Percentiles rank a stretch among this genome's conserved stretches.
Conservation (phyloP, 2,113 vertebrate species). For the Megaleporinus macrocephalus region DNA sequence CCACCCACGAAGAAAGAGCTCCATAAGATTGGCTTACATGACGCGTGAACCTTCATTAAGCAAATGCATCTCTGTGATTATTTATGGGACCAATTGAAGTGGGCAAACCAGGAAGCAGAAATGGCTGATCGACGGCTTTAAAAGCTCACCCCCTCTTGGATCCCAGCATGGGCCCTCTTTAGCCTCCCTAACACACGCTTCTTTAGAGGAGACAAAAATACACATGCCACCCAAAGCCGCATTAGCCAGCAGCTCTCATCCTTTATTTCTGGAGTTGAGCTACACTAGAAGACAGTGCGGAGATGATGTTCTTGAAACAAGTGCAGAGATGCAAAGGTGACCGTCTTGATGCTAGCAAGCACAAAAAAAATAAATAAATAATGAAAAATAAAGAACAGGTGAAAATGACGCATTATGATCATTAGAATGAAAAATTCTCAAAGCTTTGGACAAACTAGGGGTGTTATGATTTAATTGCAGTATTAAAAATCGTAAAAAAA, state of each 20-base stretch:
- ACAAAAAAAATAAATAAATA: not conserved
- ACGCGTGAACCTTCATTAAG: conserved; percentile 10
- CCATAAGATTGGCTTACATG: conserved; percentile 1
- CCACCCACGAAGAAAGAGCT: conserved; percentile 15
- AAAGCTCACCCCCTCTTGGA: not conserved
- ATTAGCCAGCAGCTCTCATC: not conserved
- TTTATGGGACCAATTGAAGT: conserved; percentile 2
- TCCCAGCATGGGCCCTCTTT: conserved; percentile 11
- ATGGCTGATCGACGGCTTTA: not conserved
- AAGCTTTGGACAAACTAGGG: too few species aligned
- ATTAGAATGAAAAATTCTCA: too few species aligned
- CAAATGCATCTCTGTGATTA: conserved; percentile 1
- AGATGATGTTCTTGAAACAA: not conserved
- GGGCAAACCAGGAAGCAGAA: conserved; percentile 6
- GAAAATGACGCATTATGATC: not conserved
- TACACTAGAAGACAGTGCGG: not conserved
- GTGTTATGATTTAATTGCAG: too few species aligned
- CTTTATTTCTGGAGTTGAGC: not conserved
- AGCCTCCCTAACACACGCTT: not conserved
- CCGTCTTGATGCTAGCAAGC: conserved; percentile 12
- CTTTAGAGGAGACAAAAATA: conserved; percentile 3
- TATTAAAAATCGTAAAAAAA: too few species aligned
- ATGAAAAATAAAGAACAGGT: too few species aligned
- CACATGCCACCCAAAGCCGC: not conserved
- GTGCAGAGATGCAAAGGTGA: not conserved